Evolutionary conservation across 2,113 vertebrate genomes (phyloP).

Genomic region (Vanacampus margaritifer): DNA sequence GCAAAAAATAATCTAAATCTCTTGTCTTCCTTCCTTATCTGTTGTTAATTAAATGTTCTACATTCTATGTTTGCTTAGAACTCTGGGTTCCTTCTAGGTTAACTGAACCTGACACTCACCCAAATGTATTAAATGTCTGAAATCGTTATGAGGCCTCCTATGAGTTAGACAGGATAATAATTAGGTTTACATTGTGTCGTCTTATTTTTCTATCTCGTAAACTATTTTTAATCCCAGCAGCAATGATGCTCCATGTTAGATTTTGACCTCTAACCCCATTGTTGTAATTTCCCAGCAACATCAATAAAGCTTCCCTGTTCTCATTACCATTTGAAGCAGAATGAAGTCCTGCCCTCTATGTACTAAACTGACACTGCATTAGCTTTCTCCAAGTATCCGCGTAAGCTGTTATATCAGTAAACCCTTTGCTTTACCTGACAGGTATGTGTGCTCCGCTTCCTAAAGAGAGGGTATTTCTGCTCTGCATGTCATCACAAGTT

Average conservation of each 20-base stretch:
- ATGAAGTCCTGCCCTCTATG: conserved; percentile 15
- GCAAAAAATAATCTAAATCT: no score
- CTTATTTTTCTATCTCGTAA: conserved; percentile 4
- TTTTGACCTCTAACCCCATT: conserved; percentile 16
- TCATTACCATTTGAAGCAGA: conserved; percentile 38
- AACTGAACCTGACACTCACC: no score
- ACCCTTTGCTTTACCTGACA: conserved; percentile 39
- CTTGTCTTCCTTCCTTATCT: no score
- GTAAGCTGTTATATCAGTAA: conserved; percentile 42
- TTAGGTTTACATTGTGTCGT: background rate
- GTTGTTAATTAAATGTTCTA: no score
- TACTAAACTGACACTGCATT: conserved; percentile 11
- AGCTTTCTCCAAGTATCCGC: conserved; percentile 22
- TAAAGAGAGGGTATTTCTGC: conserved; percentile 41
- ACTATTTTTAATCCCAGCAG: conserved; percentile 12
- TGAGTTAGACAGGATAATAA: background rate
- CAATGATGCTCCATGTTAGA: conserved; percentile 5
- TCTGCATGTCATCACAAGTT: conserved; percentile 51
- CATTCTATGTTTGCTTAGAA: no score
- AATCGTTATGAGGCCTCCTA: background rate
- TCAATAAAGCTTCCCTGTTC: conserved; percentile 27
- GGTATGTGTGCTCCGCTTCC: conserved; percentile 34
- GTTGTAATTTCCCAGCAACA: conserved; percentile 5
- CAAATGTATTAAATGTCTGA: background rate
- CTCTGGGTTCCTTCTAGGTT: no score